phyloP scores from a whole-genome alignment of 2,797 vertebrate species.

The Taeniopygia guttata region DNA sequence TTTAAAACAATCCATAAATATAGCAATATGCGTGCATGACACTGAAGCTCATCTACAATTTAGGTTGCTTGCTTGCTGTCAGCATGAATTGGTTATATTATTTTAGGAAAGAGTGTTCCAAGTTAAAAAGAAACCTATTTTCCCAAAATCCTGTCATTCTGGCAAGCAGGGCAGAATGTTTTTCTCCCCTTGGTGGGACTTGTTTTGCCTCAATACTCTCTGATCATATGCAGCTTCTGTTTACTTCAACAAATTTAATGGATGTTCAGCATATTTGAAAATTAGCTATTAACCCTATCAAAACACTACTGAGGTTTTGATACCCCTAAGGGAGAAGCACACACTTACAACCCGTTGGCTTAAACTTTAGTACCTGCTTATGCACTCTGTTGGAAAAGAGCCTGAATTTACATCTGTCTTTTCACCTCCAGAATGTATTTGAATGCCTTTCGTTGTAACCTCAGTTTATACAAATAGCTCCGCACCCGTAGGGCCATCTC shows the following conservation, averaged over 20 bases:
- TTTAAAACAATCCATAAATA: conserved; percentile 8
- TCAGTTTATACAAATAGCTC: neutral
- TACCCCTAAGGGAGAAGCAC: neutral
- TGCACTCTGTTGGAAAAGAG: neutral
- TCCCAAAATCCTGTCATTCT: neutral
- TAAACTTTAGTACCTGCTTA: neutral
- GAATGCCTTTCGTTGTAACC: neutral
- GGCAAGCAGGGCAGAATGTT: neutral
- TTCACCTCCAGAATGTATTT: neutral
- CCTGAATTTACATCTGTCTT: neutral
- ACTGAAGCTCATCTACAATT: neutral
- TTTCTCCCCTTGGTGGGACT: neutral
- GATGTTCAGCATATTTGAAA: neutral
- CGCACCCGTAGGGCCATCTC: fast-evolving
- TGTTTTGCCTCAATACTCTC: neutral
- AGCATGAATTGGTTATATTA: neutral
- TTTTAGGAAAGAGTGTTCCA: neutral
- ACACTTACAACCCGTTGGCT: neutral
- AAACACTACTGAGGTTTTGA: neutral
- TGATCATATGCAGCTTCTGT: neutral
- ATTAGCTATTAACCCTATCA: neutral
- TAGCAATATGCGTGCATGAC: neutral
- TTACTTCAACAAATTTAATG: neutral
- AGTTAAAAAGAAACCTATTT: neutral
- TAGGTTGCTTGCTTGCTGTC: neutral